Base-by-base conservation (phyloP, 2,797 vertebrate species). In the Acestrorhynchus altus region DNA sequence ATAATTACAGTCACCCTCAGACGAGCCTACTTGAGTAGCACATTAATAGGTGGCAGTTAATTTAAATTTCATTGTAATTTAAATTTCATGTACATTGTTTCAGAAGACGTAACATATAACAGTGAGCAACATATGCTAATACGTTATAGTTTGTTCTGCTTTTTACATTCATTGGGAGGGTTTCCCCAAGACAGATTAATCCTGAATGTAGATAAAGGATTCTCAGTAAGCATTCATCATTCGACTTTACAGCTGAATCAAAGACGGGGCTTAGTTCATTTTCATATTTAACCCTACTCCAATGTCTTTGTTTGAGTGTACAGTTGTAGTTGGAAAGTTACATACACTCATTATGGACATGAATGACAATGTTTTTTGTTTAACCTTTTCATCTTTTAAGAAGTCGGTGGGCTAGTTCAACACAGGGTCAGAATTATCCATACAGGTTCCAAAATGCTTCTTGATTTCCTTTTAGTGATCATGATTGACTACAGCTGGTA, bases 41-140 rank as follows among this genome's bases (percentile, higher is more conserved):
- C 18, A 22, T 54, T 61, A 63, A 70, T 52, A 63, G 24, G 42
- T 56, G 22, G 8, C 46, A n/a, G 46, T 20, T 71, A 31, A 54
- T 71, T 31, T 77, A 6, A 39, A 63, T 70, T 63, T 61, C 20
- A 63, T 54, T 15, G 18, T 16, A 70, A n/a, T n/a, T n/a, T n/a
- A n/a, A n/a, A n/a, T n/a, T n/a, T n/a, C 26, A 69, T 16, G 7
- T 42, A 46, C 56, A 46, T 44, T 5, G 10, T 16, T 40, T 42
- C 44, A 24, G 13, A 10, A n/a, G 28, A 22, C 39, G 31, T 24
- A n/a, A 42, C 28, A 46, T 20, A 9, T 26, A 60, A 47, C 70
- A 59, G n/a, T 46, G 52, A 13, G 8, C 39, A 8, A 18, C 44
- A 8, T 20, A 71, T 7, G 31, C 1, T 24, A 15, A 56, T 40